These are phyloP conservation scores for human DNA, from an alignment of 2,113 vertebrate genomes.

Conservation along the genomic window GRCh38 chr22:45827001-45827500, in stretches of 20 bases:
- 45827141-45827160: neutral
- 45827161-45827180: neutral
- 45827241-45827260: neutral
- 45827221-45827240: neutral
- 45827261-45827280: neutral
- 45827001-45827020: neutral
- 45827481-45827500: neutral
- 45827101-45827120: neutral
- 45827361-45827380: neutral
- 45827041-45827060: neutral
- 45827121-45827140: neutral
- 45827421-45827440: neutral
- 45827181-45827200: neutral
- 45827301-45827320: neutral
- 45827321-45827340: neutral
- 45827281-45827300: neutral
- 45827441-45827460: neutral
- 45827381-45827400: neutral
- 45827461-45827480: neutral
- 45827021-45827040: neutral
- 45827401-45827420: neutral
- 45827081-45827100: neutral
- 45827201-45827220: neutral
- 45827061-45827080: neutral
- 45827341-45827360: neutral